These are phyloP conservation scores for Drosophila phalerata DNA, from an alignment of 2,888 invertebrate genomes.

Conservation along the genomic window DNA sequence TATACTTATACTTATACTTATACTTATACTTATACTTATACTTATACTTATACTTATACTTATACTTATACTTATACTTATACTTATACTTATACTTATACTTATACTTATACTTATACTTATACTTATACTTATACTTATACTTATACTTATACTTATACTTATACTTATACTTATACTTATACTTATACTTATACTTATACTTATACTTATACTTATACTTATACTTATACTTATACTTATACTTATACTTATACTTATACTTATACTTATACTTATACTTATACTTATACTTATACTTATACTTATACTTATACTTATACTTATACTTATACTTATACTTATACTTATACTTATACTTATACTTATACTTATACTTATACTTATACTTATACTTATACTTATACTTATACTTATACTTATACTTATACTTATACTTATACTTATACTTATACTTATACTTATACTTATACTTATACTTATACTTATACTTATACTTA, in stretches of 20 bases:
- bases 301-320: slow-evolving; percentile 19
- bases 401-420: slow-evolving; percentile 18
- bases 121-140: slow-evolving; percentile 12
- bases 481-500: slow-evolving; percentile 7
- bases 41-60: slow-evolving; percentile 1
- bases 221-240: slow-evolving; percentile 13
- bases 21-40: slow-evolving; percentile 8
- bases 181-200: slow-evolving; percentile 22
- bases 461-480: slow-evolving; percentile 12
- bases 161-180: slow-evolving; percentile 22
- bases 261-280: slow-evolving; percentile 13
- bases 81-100: slow-evolving; percentile 13
- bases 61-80: slow-evolving; percentile 14
- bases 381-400: slow-evolving; percentile 23
- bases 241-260: slow-evolving; percentile 14
- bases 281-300: slow-evolving; percentile 19
- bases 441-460: slow-evolving; percentile 16
- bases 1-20: slow-evolving; percentile 12
- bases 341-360: slow-evolving; percentile 24
- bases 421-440: slow-evolving; percentile 20
- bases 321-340: slow-evolving; percentile 22
- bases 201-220: slow-evolving; percentile 15
- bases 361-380: slow-evolving; percentile 23
- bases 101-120: slow-evolving; percentile 4
- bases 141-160: slow-evolving; percentile 14